phyloP scores from a whole-genome alignment of 2,888 invertebrate species.

The Mimas tiliae region DNA sequence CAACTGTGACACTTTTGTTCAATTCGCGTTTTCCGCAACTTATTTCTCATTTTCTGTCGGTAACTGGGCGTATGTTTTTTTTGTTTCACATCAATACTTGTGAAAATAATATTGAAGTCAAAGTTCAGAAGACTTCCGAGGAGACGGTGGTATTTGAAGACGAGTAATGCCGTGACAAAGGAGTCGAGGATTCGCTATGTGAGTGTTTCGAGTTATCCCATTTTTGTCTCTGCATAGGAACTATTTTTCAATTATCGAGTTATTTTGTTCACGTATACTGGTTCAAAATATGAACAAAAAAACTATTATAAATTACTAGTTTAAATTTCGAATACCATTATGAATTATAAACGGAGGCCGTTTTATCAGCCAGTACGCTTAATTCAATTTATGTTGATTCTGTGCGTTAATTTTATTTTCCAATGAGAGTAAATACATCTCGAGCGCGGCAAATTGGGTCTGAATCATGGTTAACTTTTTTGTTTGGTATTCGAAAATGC shows the following conservation, averaged over 20 bases:
- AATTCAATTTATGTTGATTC: neutral
- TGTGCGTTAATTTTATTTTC: neutral
- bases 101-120: neutral
- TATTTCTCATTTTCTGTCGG: neutral
- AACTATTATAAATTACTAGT: neutral
- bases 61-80: conserved; percentile 9
- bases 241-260: neutral
- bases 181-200: conserved; percentile 14
- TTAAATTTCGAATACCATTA: neutral
- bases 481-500: conserved; percentile 6
- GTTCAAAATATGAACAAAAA: no score
- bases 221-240: neutral
- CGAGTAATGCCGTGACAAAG: conserved; percentile 26
- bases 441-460: conserved; percentile 3
- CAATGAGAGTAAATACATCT: neutral
- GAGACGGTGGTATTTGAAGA: neutral
- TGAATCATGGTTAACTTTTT: conserved; percentile 15
- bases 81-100: neutral
- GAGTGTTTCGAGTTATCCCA: conserved; percentile 15
- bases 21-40: conserved; percentile 14
- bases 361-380: neutral
- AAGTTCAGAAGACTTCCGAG: neutral
- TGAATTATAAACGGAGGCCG: neutral
- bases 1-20: neutral
- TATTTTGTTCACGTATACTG: neutral